phyloP scores from a whole-genome alignment of 1,140 invertebrate species.

The Penaeus indicus region DNA sequence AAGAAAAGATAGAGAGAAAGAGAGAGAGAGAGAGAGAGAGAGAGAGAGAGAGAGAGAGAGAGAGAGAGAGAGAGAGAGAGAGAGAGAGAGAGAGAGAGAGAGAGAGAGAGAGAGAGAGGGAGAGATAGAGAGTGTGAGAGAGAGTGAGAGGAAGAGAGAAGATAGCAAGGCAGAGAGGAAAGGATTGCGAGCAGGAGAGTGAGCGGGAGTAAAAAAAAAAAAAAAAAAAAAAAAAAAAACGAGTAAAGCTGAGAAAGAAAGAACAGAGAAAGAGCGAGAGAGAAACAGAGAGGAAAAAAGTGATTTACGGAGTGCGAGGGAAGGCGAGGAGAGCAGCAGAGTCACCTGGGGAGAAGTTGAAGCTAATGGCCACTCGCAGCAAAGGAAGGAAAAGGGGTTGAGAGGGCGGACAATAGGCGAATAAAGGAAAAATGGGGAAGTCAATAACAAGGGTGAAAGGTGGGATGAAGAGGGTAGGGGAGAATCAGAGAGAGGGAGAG shows the following conservation, averaged over 20 bases:
- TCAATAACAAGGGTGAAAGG: constrained; percentile 11
- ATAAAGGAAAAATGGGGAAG: constrained; percentile 30
- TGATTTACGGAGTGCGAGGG: too few species aligned
- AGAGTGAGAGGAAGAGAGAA: too few species aligned
- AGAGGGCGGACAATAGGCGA: background rate
- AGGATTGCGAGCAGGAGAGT: too few species aligned
- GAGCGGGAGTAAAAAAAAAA: too few species aligned
- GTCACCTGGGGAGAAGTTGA: too few species aligned
- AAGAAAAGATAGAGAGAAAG: constrained; percentile 22
- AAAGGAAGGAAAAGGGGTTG: background rate
- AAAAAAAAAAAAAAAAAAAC: too few species aligned
- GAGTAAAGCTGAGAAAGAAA: too few species aligned
- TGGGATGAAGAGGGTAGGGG: background rate
- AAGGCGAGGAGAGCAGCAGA: too few species aligned
- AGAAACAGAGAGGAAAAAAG: too few species aligned
- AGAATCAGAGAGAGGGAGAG: background rate
- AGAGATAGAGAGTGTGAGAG: background rate
- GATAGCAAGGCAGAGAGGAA: too few species aligned
- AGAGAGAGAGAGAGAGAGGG: background rate
- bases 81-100: background rate
- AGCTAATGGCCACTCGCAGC: too few species aligned
- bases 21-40: constrained; percentile 41
- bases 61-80: background rate
- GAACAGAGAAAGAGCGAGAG: too few species aligned
- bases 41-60: constrained; percentile 22